These are phyloP conservation scores for Rhabdophis nuchalis DNA, from an alignment of 2,797 vertebrate genomes.

Conservation along the genomic window DNA sequence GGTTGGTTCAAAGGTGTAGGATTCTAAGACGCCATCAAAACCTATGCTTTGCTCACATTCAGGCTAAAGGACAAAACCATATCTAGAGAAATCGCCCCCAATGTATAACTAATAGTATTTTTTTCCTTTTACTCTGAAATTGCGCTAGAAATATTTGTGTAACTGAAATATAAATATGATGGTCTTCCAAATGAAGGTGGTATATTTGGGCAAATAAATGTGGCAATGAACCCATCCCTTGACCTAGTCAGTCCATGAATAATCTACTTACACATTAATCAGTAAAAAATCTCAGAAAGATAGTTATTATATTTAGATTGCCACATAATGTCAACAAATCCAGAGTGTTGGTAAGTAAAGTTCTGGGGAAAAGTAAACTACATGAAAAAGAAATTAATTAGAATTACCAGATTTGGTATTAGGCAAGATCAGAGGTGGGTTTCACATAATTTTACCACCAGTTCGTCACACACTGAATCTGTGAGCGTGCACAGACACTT, in stretches of 20 bases:
- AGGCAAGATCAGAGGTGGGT: no score
- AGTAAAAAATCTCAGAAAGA: not conserved
- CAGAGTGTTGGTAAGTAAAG: not conserved
- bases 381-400: not conserved
- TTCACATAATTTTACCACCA: no score
- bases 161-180: not conserved
- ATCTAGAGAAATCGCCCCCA: not conserved
- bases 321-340: not conserved
- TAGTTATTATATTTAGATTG: not conserved
- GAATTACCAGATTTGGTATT: not conserved
- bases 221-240: not conserved
- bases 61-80: not conserved
- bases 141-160: not conserved
- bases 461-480: no score
- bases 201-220: not conserved
- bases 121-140: not conserved
- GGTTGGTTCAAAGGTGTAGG: not conserved
- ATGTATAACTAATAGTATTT: not conserved
- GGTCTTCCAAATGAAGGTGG: not conserved
- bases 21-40: not conserved
- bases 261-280: conserved; percentile 2
- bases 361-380: not conserved
- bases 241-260: not conserved
- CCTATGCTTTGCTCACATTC: not conserved
- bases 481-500: no score